Evolutionary conservation across 2,888 invertebrate genomes (phyloP), one percentile per base, ranked within the genome.

Genomic region (Hesperia comma): DNA sequence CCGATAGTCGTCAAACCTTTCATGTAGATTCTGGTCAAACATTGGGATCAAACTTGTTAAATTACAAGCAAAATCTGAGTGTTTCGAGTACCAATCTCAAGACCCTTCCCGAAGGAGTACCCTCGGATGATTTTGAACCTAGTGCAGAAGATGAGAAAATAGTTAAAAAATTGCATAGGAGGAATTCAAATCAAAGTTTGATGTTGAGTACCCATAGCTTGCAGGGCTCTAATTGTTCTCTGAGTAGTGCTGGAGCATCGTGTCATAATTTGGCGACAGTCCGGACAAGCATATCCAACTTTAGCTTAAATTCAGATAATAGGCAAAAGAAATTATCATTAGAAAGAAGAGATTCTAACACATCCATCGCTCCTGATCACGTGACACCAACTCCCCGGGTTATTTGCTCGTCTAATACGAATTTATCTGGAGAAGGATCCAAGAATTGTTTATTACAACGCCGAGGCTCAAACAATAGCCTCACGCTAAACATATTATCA

Each of bases 281-380:
- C 0, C 78, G 93, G 53, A 91, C 90, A 0, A 93, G 92, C 68
- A 78, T 90, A 69, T 93, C 93, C 0, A 93, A 93, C 69, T 93
- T 91, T 69, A 92, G 92, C 63, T 77, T 93, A 0, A 92, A 86
- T 68, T 87, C 90, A 0, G 90, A 90, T 33, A 76, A 74, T 40
- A 76, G 92, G 21, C 91, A 89, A 56, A 94, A 94, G 55, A 96
- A 95, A 73, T 94, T 97, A 26, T 93, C 97, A 1, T 84, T 97
- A 53, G 97, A 97, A 74, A 94, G 98, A 56, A 93, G 98, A 58
- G 98, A 98, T 68, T 98, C 98, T 0, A 98, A 97, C 80, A 95
- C 97, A 0, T 97, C 97, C 69, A 96, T 97, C 0, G 96, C 96
- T 54, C 72, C 81, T 0, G 93, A 93, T 37, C 87, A 89, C 64